Evolutionary conservation across 2,113 vertebrate species (phyloP), one percentile per base, ranked within the genome.

Genomic region (Coptodon rendalli): DNA sequence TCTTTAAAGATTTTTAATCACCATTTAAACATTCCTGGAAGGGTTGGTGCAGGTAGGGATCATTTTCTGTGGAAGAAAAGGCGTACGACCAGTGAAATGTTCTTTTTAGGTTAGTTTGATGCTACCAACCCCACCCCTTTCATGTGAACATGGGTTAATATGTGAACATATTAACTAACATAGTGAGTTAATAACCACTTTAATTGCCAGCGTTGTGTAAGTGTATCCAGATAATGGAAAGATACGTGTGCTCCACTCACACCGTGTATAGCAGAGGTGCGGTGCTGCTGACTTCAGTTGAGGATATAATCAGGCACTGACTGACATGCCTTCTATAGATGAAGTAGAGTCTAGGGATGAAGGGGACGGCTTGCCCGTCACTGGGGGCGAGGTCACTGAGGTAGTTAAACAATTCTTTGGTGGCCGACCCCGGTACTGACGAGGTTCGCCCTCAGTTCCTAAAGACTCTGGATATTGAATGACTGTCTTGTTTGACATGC

Each of bases 141-240:
- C 22, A 56, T 56, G 54, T 56, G 0, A 0, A 56, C 54, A 7
- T 56, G 53, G 48, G 48, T 52, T 52, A 52, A 52, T 52, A 52
- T 52, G 17, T 52, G 48, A 52, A 52, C 54, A 57, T 56, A 14
- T 57, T 57, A 57, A 57, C 54, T 57, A 57, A 57, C 54, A 27
- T 2, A 27, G 22, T 27, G 4, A 27, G 54, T 57, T 57, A 27
- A 57, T 27, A 57, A 57, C 22, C 54, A 57, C 54, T 57, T 57
- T 27, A 57, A 57, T 14, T 27, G 12, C 54, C 0, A 57, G 54
- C 27, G 22, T 57, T 57, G 54, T 27, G 48, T 52, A 19, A 52
- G 48, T 52, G 54, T 57, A 57, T 57, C 54, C 12, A 14, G 54
- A 22, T 27, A 24, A 57, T 57, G 54, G 54, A 57, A 57, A 14